A percentile compares a stretch with the other conserved stretches of the same genome.
These are phyloP conservation scores for Stegodyphus dumicola DNA, from an alignment of 1,140 invertebrate species.

Conservation along the genomic window DNA sequence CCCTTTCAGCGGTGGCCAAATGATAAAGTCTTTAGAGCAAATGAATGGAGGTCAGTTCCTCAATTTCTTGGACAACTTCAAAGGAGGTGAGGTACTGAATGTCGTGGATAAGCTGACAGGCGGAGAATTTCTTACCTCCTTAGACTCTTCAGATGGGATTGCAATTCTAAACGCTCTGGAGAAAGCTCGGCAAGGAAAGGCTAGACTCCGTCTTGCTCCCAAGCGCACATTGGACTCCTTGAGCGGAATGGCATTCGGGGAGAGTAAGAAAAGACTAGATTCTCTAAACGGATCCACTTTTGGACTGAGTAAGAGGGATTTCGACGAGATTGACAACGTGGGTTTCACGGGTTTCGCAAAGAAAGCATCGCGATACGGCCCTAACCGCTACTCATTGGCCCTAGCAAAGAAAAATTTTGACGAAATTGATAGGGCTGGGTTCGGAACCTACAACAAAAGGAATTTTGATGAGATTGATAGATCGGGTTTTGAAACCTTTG, in stretches of 20 bases:
- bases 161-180: constrained; percentile 20
- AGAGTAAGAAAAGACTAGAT: constrained; percentile 47
- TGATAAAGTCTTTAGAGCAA: constrained; percentile 17
- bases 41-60: not conserved
- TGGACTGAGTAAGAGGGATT: constrained; percentile 73
- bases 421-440: constrained; percentile 72
- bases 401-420: constrained; percentile 71
- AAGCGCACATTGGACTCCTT: constrained; percentile 46
- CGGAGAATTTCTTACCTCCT: constrained; percentile 22
- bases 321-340: constrained; percentile 75
- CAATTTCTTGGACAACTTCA: constrained; percentile 25
- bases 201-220: constrained; percentile 8
- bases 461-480: constrained; percentile 74
- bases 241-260: constrained; percentile 53
- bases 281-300: constrained; percentile 49
- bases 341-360: constrained; percentile 73
- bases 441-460: constrained; percentile 67
- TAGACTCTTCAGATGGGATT: constrained; percentile 8
- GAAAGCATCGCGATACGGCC: constrained; percentile 74
- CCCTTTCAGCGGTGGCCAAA: constrained; percentile 23
- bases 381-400: constrained; percentile 72
- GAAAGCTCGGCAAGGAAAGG: not conserved
- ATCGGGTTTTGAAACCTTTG: constrained; percentile 66
- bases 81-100: constrained; percentile 32
- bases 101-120: constrained; percentile 23